phyloP scores from a whole-genome alignment of 2,888 invertebrate species.

The Heliconius erato region DNA sequence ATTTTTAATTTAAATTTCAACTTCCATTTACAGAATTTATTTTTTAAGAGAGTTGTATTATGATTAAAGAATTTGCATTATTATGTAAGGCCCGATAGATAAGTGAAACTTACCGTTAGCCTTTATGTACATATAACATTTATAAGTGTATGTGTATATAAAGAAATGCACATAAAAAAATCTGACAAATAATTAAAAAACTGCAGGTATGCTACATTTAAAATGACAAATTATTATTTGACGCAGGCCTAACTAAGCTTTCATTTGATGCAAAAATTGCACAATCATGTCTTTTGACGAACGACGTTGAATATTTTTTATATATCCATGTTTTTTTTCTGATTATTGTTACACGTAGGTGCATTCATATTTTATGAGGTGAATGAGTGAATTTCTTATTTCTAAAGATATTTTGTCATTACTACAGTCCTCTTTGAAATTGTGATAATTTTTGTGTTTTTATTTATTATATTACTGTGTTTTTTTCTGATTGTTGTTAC shows the following conservation, averaged over 20 bases:
- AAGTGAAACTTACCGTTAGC: background rate
- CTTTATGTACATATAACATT: background rate
- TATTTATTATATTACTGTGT: background rate
- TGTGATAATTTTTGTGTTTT: conserved; percentile 1
- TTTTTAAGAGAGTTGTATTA: background rate
- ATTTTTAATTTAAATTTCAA: background rate
- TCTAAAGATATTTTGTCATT: background rate
- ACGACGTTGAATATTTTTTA: background rate
- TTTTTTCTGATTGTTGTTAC: background rate
- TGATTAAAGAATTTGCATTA: background rate
- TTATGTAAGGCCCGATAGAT: background rate
- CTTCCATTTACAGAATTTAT: background rate
- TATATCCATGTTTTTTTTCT: background rate
- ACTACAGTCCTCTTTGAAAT: background rate
- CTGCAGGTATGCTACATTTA: background rate
- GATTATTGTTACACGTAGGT: background rate
- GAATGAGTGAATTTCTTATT: background rate
- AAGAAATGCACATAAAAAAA: background rate
- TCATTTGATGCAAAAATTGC: background rate
- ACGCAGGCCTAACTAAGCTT: background rate
- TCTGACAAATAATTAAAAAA: background rate
- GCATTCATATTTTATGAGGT: background rate
- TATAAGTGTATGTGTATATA: too few species aligned
- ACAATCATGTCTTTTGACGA: background rate
- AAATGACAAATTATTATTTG: background rate